Evolutionary conservation across 2,797 vertebrate genomes (phyloP), one percentile per base, ranked within the genome.

Genomic region (Gadopsis marmoratus): DNA sequence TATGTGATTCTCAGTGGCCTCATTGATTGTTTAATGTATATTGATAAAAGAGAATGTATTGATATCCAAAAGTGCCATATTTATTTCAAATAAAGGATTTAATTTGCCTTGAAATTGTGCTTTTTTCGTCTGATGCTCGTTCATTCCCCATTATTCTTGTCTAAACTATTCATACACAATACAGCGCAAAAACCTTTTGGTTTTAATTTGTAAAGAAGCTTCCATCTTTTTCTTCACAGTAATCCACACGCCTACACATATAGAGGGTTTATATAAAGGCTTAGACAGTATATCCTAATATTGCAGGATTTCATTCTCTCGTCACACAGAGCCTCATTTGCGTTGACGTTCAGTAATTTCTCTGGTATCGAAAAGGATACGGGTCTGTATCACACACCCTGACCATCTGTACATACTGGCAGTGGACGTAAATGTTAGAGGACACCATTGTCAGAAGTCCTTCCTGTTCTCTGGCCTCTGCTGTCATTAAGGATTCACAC

Each of bases 401-500:
- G 79, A 78, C 63, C 79, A 82, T 84, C 69, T 83, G 83, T 77
- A 82, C 81, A 77, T 50, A 50, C 63, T 78, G 82, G 85, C 78
- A 74, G 88, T 86, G 75, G 83, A 90, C 68, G 74, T 74, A 71
- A 89, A 86, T 85, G 89, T 89, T 83, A 70, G 81, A 85, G 79
- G 83, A 88, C 88, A 81, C 70, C 37, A 37, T 81, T 86, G 86
- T 88, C 86, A 88, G 29, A 71, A 86, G 85, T 86, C 79, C 84
- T 88, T 89, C 78, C 64, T 73, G 66, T 81, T 85, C 74, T 69
- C 76, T 64, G 74, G 85, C 89, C 88, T 81, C 77, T 81, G 81
- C 88, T 91, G 84, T 84, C 89, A 74, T 91, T 84, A 88, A 71
- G 74, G 59, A 91, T 88, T 81, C 78, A 67, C 78, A 77, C 51